phyloP scores from a whole-genome alignment of 2,888 invertebrate genomes.

The Archips xylosteana region DNA sequence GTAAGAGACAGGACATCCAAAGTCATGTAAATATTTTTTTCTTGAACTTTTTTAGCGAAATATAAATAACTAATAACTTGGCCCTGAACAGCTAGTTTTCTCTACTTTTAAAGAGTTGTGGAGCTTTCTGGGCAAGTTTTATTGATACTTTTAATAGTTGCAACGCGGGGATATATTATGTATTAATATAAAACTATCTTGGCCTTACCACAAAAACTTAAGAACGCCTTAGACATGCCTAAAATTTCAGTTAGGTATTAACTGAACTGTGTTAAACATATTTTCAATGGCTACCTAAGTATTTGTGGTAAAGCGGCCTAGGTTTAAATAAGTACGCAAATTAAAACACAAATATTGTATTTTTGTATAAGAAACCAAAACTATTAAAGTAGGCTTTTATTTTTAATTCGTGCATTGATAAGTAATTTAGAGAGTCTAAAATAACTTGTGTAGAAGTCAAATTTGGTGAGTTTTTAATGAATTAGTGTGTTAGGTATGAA shows the following conservation, averaged over 20 bases:
- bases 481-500: slow-evolving; percentile 44
- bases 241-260: too few species aligned
- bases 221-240: too few species aligned
- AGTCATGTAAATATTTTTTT: slow-evolving; percentile 62
- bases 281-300: too few species aligned
- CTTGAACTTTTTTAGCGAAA: slow-evolving; percentile 56
- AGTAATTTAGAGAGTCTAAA: slow-evolving; percentile 19
- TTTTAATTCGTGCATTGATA: slow-evolving; percentile 33
- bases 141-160: background rate
- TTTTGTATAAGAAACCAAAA: slow-evolving; percentile 74
- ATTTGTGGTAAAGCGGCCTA: background rate
- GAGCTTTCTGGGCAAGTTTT: background rate
- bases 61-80: background rate
- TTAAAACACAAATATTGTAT: slow-evolving; percentile 57
- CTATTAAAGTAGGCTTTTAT: slow-evolving; percentile 47
- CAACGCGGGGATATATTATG: too few species aligned
- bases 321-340: slow-evolving; percentile 24
- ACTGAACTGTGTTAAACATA: too few species aligned
- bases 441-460: slow-evolving; percentile 28
- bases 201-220: too few species aligned
- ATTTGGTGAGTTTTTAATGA: slow-evolving; percentile 27
- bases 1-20: background rate
- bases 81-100: background rate
- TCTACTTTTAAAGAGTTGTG: background rate
- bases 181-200: slow-evolving; percentile 8